Percentiles rank a stretch among this genome's conserved stretches.
Evolutionary conservation across 2,797 vertebrate genomes (phyloP).

Genomic region (Eleutherodactylus coqui): DNA sequence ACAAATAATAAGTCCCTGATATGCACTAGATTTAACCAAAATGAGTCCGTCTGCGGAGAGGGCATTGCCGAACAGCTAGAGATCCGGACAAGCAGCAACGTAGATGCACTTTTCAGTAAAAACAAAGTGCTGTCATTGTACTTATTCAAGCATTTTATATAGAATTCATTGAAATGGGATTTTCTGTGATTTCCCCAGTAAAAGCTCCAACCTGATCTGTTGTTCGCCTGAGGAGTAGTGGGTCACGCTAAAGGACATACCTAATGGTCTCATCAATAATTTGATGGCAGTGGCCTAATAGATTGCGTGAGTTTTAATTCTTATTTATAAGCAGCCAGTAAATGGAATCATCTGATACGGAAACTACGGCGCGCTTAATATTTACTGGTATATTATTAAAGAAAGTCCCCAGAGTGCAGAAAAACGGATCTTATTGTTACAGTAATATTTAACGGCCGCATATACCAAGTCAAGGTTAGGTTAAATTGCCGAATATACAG

Average conservation of each 20-base stretch:
- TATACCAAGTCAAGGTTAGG: conserved; percentile 51
- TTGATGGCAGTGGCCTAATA: conserved; percentile 67
- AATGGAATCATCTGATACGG: conserved; percentile 51
- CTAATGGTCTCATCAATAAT: conserved; percentile 65
- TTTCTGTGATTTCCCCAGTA: conserved; percentile 30
- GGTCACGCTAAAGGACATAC: conserved; percentile 69
- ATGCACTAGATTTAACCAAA: neutral
- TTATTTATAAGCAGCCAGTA: conserved; percentile 61
- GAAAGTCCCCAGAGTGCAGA: conserved; percentile 54
- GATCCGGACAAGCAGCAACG: neutral
- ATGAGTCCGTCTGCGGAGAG: neutral
- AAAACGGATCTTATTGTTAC: conserved; percentile 57
- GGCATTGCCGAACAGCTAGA: neutral
- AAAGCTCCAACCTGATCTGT: conserved; percentile 27
- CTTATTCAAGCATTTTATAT: neutral
- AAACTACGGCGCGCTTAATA: conserved; percentile 59
- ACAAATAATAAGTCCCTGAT: too few species aligned
- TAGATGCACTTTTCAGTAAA: neutral
- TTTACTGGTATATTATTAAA: conserved; percentile 63
- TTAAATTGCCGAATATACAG: conserved; percentile 9
- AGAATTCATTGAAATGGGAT: neutral
- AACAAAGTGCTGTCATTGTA: neutral
- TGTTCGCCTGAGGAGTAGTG: conserved; percentile 31
- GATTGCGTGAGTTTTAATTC: conserved; percentile 68
- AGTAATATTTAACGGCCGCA: conserved; percentile 50